A percentile compares a stretch with the other conserved stretches of the same genome.
Evolutionary conservation across 2,113 vertebrate genomes (phyloP).

Genomic region (Crotalus helleri): DNA sequence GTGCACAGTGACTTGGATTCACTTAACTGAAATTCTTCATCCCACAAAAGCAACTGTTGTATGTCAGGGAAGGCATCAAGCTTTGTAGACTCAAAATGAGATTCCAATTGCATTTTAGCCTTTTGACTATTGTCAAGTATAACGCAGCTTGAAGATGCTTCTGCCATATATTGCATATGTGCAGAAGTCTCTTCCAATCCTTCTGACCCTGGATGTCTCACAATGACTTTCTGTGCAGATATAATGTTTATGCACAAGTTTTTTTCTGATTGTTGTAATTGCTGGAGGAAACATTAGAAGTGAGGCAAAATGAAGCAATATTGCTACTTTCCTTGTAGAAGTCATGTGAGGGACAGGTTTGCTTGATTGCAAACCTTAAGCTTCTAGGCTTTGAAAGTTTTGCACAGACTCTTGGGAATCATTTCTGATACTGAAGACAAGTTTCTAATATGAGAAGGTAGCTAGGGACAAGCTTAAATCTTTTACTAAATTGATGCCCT

Average conservation of each 20-base stretch:
- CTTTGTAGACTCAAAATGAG: not conserved
- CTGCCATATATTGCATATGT: not conserved
- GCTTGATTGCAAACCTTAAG: not conserved
- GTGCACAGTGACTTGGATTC: not conserved
- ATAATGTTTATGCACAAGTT: not conserved
- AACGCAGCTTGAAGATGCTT: not conserved
- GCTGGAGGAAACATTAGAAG: not conserved
- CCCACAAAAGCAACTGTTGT: not conserved
- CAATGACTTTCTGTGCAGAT: not conserved
- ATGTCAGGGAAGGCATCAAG: not conserved
- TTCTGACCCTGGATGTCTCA: not conserved
- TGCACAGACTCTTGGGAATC: not conserved
- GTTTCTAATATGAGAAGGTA: not conserved
- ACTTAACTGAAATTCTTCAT: not conserved
- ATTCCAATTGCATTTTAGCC: not conserved
- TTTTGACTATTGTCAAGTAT: not conserved
- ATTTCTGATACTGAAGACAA: not conserved
- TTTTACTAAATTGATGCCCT: not conserved
- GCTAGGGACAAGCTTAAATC: not conserved
- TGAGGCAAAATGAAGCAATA: not conserved
- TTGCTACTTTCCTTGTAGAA: not conserved
- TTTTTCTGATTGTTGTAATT: not conserved
- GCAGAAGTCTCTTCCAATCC: not conserved
- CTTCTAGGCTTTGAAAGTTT: not conserved
- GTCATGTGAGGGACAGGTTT: not conserved